A percentile compares a stretch with the other conserved stretches of the same genome.
Conservation (phyloP, 2,797 vertebrate genomes). For the Phataginus tricuspis region DNA sequence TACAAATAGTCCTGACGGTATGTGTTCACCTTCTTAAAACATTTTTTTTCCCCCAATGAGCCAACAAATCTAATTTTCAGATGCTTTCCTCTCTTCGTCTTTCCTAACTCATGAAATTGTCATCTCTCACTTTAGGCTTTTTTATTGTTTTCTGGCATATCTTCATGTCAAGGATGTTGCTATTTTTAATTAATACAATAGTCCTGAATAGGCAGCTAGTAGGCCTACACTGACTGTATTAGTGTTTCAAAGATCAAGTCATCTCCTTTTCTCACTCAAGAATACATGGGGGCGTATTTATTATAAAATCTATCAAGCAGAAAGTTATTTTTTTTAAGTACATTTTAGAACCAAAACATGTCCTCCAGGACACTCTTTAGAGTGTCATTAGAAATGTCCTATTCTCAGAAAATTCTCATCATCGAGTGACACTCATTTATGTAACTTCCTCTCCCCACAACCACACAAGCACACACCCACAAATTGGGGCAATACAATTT, state of each 20-base stretch:
- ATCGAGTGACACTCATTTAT: background rate
- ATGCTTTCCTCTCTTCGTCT: background rate
- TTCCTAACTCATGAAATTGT: slow-evolving; percentile 6
- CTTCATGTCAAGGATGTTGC: background rate
- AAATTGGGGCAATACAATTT: background rate
- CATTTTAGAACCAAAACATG: slow-evolving; percentile 26
- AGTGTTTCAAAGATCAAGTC: background rate
- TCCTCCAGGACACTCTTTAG: background rate
- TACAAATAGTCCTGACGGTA: background rate
- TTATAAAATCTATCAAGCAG: background rate
- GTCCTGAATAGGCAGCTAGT: background rate
- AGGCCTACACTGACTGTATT: background rate
- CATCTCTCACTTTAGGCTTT: background rate
- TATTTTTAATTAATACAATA: background rate
- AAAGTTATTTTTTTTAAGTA: slow-evolving; percentile 29
- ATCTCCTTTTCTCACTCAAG: background rate
- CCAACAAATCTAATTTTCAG: slow-evolving; percentile 3
- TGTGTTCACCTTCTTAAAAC: background rate
- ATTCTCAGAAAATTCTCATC: background rate
- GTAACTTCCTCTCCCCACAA: background rate
- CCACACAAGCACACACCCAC: too few species aligned
- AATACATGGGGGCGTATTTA: background rate
- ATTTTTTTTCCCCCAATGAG: background rate
- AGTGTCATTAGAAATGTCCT: background rate
- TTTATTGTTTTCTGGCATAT: fast-evolving